Percentiles rank a stretch among this genome's conserved stretches.
These are phyloP conservation scores for Elmis aenea DNA, from an alignment of 2,888 invertebrate species.

Conservation along the genomic window DNA sequence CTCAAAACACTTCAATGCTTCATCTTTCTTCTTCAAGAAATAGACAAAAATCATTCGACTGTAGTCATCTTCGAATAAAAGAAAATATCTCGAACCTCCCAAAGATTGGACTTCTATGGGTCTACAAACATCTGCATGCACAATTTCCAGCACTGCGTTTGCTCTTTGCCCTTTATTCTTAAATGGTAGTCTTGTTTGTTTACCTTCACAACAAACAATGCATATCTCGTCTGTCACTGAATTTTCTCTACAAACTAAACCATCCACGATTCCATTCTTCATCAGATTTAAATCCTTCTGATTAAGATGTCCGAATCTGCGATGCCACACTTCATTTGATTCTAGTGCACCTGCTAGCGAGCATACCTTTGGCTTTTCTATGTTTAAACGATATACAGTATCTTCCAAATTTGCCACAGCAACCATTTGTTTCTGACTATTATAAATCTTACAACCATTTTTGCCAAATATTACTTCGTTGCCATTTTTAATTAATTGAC, in stretches of 20 bases:
- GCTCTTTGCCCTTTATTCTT: constrained; percentile 19
- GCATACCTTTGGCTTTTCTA: neutral
- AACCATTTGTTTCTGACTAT: too few species aligned
- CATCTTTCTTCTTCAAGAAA: neutral
- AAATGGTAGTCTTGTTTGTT: constrained; percentile 30
- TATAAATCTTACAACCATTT: too few species aligned
- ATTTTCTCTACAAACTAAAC: too few species aligned
- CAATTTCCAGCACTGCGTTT: constrained; percentile 20
- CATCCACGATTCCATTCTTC: constrained; percentile 5
- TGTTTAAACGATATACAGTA: neutral
- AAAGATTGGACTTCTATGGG: constrained; percentile 1
- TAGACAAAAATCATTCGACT: neutral
- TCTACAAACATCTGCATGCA: too few species aligned
- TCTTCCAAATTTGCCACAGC: neutral
- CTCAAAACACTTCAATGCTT: constrained; percentile 17
- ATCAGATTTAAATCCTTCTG: constrained; percentile 4
- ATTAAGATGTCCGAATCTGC: constrained; percentile 10
- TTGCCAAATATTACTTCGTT: neutral
- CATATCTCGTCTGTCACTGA: constrained; percentile 18
- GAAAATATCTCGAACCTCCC: constrained; percentile 2
- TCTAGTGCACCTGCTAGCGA: neutral
- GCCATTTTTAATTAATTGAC: neutral
- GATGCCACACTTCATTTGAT: constrained; percentile 15
- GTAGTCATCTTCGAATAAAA: neutral
- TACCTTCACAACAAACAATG: constrained; percentile 26